Evolutionary conservation across 2,888 invertebrate genomes (phyloP), one percentile per base, ranked within the genome.

Genomic region (Melanostoma scalare): DNA sequence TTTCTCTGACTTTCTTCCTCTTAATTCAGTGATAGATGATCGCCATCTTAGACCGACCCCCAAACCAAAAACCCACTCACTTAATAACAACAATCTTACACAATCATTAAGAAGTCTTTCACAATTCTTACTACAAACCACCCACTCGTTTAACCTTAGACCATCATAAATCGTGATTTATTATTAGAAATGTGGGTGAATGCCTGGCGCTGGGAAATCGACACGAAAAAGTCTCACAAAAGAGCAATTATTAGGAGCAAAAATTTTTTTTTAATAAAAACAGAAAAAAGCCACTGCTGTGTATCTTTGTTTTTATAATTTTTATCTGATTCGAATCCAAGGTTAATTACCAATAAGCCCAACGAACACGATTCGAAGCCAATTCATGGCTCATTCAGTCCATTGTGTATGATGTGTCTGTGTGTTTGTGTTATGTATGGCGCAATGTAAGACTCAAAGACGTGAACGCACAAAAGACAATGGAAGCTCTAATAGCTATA

Each of bases 301-400:
- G 58, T 73, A 38, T 50, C 67, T 73, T 76, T 55, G 60, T 61
- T 48, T 61, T 50, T 75, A 46, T 33, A 10, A 35, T 46, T 61
- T 44, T 65, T 58, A 72, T 72, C 72, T 44, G 52, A 50, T 44
- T 74, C 42, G 38, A 8, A 80, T 63, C 81, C 77, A 81, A 81
- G 81, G 81, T 81, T 81, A 81, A 81, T 81, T 72, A 81, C 72
- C 55, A 72, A 55, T 72, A 76, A 81, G 72, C 60, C 50, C 48
- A 50, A 38, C 44, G 44, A 72, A 56, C 81, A 76, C 77, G 77
- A 61, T 72, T 68, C 40, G 52, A 52, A 61, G 9, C 46, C 20
- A 46, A 46, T 58, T 69, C 63, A 36, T 38, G 53, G 10, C 44
- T 36, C 8, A 31, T 3, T 4, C n/a, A 38, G 40, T 44, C 35